Base-by-base conservation (phyloP, 1,140 invertebrate genomes). In the Habropoda laboriosa region DNA sequence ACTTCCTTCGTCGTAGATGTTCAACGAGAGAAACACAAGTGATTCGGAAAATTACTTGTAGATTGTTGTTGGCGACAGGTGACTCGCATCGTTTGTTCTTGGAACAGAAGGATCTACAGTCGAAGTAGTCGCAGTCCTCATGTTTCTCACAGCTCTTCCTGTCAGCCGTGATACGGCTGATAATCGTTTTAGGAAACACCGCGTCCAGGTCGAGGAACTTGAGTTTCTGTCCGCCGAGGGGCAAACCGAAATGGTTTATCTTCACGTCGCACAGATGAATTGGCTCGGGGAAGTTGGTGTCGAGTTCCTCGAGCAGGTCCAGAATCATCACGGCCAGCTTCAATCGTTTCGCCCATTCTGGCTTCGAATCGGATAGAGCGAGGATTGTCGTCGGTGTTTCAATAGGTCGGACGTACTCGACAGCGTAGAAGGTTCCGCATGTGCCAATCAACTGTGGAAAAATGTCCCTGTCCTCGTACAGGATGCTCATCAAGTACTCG, bases 181-280 rank as follows among this genome's bases (percentile, higher is more conserved):
- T 89, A 7, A 94, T 86, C 5, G 91, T 90, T 77, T 89, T 90
- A 4, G 94, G 93, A 80, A 94, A 93, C 2, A 94, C 93, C 4
- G 93, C 91, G 84, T 95, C 95, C 32, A 95, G 87, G 90, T 96
- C 95, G 51, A 96, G 88, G 68, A 95, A 94, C 90, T 95, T 94
- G 21, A 95, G 79, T 79, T 91, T 93, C 40, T 93, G 92, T 3
- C 92, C 93, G 51, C 93, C 93, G 4, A 91, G 87, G 13, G 93
- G 91, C 0, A 95, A 73, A 6, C 95, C 95, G 90, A 96, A 96
- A 87, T 96, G 95, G 55, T 94, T 93, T 35, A 94, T 92, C 90
- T 96, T 95, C 0, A 96, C 92, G 89, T 96, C 95, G 90, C 96
- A 96, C 3, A 96, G 87, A 85, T 95, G 92, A 51, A 96, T 91